Base-by-base conservation (phyloP, 2,888 invertebrate genomes). In the Endomychus coccineus region DNA sequence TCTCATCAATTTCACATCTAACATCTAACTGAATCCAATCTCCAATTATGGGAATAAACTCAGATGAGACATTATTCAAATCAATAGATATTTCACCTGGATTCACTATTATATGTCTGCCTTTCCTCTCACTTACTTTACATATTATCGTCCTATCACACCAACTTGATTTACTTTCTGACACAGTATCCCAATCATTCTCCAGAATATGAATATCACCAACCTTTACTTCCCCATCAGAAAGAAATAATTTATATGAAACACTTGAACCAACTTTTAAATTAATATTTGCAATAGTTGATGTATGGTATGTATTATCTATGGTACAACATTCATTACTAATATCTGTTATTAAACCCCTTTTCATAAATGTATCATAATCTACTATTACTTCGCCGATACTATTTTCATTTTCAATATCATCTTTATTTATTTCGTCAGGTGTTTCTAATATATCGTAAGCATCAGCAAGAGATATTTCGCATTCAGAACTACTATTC, bases 11-110 rank as follows among this genome's bases (percentile, higher is more conserved):
- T 55, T 79, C 76, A 7, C 80, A 73, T 44, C 73, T 69, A 31
- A 77, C 77, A 40, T 72, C 71, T 22, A 84, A 52, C 55, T 74
- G 72, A 12, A 86, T 53, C 70, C 79, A 78, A 59, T 86, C 86
- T 2, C 85, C 85, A 43, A 72, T 66, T 11, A 77, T 62, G 2
- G 84, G 84, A 23, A 82, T 59, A 58, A 84, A 80, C 32, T 73
- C 73, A 2, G 77, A 71, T 45, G 69, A 63, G 1, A 81, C 71
- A 29, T 70, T 61, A 54, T 84, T 78, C 30, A 85, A 64, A 54
- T 74, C 70, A 31, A 83, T 67, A 35, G 62, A 68, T n/a, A 80
- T 54, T 36, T 75, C 68, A 48, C 65, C 68, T 7, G 75, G 72
- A 34, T 72, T 71, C 1, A 81, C 68, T 9, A 58, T 49, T 9